Conservation (phyloP, 2,797 vertebrate species). For the Rhabdophis nuchalis region DNA sequence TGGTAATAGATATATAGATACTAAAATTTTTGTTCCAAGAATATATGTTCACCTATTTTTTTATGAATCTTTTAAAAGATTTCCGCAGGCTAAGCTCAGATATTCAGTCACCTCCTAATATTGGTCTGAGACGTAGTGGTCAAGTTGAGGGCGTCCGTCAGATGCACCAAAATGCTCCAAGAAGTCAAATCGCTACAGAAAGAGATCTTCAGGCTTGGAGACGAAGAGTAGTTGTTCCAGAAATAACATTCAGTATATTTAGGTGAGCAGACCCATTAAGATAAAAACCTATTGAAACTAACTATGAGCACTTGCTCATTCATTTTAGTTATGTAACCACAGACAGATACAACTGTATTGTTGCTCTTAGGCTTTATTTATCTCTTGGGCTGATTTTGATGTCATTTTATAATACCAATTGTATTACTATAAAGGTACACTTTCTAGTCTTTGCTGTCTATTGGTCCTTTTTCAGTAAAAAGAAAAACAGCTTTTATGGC, state of each 20-base stretch:
- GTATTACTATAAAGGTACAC: not conserved
- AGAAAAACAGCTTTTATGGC: not conserved
- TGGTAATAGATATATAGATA: not conserved
- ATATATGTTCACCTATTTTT: slow-evolving; percentile 7
- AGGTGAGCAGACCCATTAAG: slow-evolving; percentile 69
- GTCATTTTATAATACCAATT: not conserved
- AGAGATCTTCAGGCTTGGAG: slow-evolving; percentile 93
- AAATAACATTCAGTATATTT: slow-evolving; percentile 77
- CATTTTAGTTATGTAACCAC: not conserved
- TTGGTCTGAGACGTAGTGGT: slow-evolving; percentile 89
- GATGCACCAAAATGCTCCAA: slow-evolving; percentile 94
- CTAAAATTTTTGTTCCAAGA: not conserved
- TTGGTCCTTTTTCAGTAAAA: not conserved
- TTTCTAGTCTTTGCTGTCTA: not conserved
- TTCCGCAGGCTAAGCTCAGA: slow-evolving; percentile 85
- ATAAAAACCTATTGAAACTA: not conserved
- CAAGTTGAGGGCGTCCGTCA: slow-evolving; percentile 96
- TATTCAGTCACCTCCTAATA: slow-evolving; percentile 89
- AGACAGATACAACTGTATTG: not conserved
- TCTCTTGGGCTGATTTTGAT: not conserved
- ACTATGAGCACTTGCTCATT: not conserved
- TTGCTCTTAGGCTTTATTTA: not conserved
- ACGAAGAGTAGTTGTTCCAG: slow-evolving; percentile 90
- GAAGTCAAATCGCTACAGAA: slow-evolving; percentile 94
- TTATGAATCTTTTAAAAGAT: slow-evolving; percentile 62